Conservation (phyloP, 2,888 invertebrate species). For the Aricia artaxerxes region DNA sequence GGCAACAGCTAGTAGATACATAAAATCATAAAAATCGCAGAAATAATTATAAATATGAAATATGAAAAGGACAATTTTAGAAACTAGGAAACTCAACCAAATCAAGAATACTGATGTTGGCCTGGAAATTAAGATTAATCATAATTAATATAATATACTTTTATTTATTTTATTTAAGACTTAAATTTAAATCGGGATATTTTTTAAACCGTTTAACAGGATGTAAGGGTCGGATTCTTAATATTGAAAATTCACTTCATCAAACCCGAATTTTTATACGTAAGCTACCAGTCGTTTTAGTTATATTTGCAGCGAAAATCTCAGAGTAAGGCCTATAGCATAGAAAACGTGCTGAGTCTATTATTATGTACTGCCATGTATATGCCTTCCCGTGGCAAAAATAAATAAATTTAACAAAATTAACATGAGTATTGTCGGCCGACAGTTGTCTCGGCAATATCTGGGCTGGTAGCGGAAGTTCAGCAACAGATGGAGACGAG, state of each 20-base stretch:
- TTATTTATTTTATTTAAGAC: neutral
- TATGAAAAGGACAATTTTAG: neutral
- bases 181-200: neutral
- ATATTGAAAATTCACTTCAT: neutral
- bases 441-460: conserved; percentile 89
- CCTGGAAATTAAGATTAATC: neutral
- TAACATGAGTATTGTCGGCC: conserved; percentile 52
- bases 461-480: conserved; percentile 90
- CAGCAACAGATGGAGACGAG: conserved; percentile 85
- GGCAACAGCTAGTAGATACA: too few species aligned
- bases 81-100: too few species aligned
- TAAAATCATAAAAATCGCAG: neutral
- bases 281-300: neutral
- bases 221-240: neutral
- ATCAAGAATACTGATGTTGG: neutral
- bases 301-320: neutral
- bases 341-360: neutral
- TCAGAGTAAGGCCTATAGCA: neutral
- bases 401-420: neutral
- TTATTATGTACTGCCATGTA: neutral
- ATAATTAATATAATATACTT: neutral
- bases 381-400: neutral
- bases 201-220: neutral
- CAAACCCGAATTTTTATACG: neutral
- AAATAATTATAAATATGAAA: neutral